These are phyloP conservation scores for Hyposoter dolosus DNA, from an alignment of 2,888 invertebrate genomes.

Conservation along the genomic window DNA sequence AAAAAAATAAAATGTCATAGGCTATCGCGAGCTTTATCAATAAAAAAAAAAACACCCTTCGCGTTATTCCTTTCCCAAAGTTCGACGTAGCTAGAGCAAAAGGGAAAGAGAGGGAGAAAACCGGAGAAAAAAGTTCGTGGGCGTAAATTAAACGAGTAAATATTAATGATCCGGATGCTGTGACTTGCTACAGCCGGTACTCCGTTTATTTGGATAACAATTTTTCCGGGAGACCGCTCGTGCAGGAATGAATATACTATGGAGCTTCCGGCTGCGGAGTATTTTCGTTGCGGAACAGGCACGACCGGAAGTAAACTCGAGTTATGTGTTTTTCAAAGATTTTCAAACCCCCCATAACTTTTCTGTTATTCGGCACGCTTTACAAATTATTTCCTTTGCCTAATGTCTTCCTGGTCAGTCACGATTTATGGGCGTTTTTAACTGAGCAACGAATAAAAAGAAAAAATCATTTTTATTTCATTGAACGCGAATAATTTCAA, in stretches of 20 bases:
- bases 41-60: not conserved
- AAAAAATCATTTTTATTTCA: not conserved
- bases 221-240: not conserved
- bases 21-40: slow-evolving; percentile 30
- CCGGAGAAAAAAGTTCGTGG: not conserved
- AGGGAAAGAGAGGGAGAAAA: not conserved
- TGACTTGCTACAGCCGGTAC: not conserved
- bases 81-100: not conserved
- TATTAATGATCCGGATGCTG: slow-evolving; percentile 19
- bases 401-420: not conserved
- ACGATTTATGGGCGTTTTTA: not conserved
- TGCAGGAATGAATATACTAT: not conserved
- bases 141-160: slow-evolving; percentile 18
- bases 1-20: slow-evolving; percentile 13
- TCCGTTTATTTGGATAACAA: slow-evolving; percentile 2
- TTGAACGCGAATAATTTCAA: not conserved
- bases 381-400: not conserved
- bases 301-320: not conserved
- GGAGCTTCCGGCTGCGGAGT: not conserved
- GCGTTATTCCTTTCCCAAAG: not conserved
- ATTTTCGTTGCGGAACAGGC: not conserved
- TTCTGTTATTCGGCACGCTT: not conserved
- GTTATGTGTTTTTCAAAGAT: not conserved
- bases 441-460: not conserved
- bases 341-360: not conserved